phyloP scores from a whole-genome alignment of 2,797 vertebrate species.

The Danio aesculapii region DNA sequence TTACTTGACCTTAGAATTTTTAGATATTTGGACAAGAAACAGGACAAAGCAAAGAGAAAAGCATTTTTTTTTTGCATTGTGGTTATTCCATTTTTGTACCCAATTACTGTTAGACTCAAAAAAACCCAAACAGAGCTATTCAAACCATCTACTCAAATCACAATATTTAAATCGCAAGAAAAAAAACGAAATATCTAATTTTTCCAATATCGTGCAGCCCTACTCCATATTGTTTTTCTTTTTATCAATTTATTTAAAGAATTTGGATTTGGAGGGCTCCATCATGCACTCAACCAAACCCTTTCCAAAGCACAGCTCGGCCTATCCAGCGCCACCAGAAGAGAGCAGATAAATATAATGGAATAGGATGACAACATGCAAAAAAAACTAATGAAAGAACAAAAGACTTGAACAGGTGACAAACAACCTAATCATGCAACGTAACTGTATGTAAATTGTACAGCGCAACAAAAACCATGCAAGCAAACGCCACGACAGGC shows the following conservation, averaged over 20 bases:
- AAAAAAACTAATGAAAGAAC: neutral
- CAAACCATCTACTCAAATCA: too few species aligned
- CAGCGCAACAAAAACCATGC: slow-evolving; percentile 17
- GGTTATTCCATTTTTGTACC: too few species aligned
- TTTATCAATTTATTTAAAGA: neutral
- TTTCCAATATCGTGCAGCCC: too few species aligned
- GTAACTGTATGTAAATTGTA: neutral
- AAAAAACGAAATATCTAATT: too few species aligned
- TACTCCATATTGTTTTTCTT: neutral
- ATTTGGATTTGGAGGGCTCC: neutral
- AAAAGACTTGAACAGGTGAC: neutral
- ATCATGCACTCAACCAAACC: slow-evolving; percentile 14
- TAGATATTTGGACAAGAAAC: too few species aligned
- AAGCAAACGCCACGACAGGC: slow-evolving; percentile 24
- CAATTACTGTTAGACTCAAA: too few species aligned
- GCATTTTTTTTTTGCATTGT: too few species aligned
- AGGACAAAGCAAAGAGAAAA: too few species aligned
- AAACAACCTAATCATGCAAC: slow-evolving; percentile 14
- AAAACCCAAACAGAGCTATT: too few species aligned
- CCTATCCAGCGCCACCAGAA: neutral
- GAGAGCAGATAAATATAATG: slow-evolving; percentile 4
- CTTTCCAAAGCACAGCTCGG: slow-evolving; percentile 21
- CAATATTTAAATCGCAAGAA: too few species aligned
- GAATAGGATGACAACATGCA: slow-evolving; percentile 17
- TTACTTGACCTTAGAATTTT: too few species aligned